Evolutionary conservation across 2,113 vertebrate species (phyloP).

Genomic region (Datnioides undecimradiatus): DNA sequence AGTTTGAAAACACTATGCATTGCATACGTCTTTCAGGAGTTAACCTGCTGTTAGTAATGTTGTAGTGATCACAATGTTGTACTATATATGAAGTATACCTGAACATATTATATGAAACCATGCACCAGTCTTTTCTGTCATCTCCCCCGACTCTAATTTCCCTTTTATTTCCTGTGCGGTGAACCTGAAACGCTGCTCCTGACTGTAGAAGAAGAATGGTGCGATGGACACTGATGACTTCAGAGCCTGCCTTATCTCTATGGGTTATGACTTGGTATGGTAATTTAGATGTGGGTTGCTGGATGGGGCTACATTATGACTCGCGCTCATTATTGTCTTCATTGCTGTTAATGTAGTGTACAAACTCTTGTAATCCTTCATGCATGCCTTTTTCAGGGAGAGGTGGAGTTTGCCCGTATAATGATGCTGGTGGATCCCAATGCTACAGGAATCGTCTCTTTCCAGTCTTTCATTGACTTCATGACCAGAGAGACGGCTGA

Average conservation of each 20-base stretch:
- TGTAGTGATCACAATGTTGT: not conserved
- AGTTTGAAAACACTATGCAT: not conserved
- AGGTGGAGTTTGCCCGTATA: constrained; percentile 94
- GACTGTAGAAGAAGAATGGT: constrained; percentile 94
- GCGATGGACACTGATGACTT: constrained; percentile 98
- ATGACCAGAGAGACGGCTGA: constrained; percentile 96
- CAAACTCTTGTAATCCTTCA: not conserved
- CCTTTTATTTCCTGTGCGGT: not conserved
- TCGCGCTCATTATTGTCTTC: not conserved
- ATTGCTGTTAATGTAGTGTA: not conserved
- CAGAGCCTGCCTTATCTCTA: constrained; percentile 98
- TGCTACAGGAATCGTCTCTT: constrained; percentile 89
- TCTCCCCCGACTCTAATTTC: not conserved
- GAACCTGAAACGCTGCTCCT: constrained; percentile 49
- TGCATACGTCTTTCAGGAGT: not conserved
- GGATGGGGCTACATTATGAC: not conserved
- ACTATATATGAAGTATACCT: not conserved
- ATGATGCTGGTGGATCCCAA: constrained; percentile 95
- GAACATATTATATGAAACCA: too few relatives aligned
- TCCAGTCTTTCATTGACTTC: constrained; percentile 98
- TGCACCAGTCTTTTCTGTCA: constrained; percentile 12
- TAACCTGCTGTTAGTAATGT: not conserved
- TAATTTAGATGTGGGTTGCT: not conserved
- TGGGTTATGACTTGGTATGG: constrained; percentile 98
- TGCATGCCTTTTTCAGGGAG: constrained; percentile 83